Evolutionary conservation across 2,888 invertebrate species (phyloP), one percentile per base, ranked within the genome.

Genomic region (Eurytoma californica): DNA sequence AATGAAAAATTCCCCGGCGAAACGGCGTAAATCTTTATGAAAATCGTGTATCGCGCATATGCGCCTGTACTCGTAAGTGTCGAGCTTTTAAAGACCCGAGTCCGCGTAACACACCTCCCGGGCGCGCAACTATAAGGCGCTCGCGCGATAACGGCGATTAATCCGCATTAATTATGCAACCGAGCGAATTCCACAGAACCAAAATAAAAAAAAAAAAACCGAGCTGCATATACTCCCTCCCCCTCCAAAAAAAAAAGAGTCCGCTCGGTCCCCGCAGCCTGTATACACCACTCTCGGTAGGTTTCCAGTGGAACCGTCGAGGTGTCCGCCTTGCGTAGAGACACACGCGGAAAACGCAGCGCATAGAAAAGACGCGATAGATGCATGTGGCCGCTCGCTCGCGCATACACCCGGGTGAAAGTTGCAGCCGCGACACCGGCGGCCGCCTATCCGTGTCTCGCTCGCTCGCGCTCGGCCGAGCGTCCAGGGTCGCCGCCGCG

Each of bases 391-490:
- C 18, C 51, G 20, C 20, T n/a, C n/a, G n/a, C 49, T 4, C 57
- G 47, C n/a, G 63, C 16, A 30, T 53, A 58, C 58, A 63, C 78
- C 53, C 70, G 55, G 79, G 70, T 75, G 79, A 75, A 79, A 70
- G 79, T 77, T 70, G 77, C 72, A 14, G 77, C 67, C 63, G 60
- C 66, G 65, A 58, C 65, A 55, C 69, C 63, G 63, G 65, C 74
- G 74, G 70, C 69, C 7, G 57, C 70, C 58, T 63, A 1, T 51
- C 28, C 61, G 14, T 60, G 53, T 57, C 66, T 58, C 66, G 20
- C 73, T 67, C 58, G 47, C 30, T 39, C 65, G n/a, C n/a, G 12
- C 67, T 30, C 53, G 28, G 24, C 30, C 13, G 47, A 18, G 13
- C 39, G 24, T 55, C 57, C 76, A 63, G 69, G 63, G 69, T 65